Evolutionary conservation across 2,888 invertebrate genomes (phyloP).

Genomic region (Globia sparganii): DNA sequence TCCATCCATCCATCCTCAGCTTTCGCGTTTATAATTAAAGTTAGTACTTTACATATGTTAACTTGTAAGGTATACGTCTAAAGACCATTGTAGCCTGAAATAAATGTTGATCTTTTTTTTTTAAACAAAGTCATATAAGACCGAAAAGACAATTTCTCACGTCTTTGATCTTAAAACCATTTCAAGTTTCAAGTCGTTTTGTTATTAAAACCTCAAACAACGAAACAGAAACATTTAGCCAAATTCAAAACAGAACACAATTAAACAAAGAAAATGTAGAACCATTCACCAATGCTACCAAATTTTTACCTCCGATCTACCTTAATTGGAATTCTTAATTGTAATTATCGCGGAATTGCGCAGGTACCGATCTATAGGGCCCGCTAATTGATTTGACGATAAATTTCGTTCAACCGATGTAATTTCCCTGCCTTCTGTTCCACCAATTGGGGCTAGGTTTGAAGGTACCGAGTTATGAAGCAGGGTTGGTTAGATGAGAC

Average conservation of each 20-base stretch:
- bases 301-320: slow-evolving; percentile 51
- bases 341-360: slow-evolving; percentile 63
- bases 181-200: neutral
- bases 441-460: slow-evolving; percentile 13
- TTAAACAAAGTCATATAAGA: no score
- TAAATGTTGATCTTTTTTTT: no score
- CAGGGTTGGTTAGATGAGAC: neutral
- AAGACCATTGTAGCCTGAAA: no score
- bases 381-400: slow-evolving; percentile 69
- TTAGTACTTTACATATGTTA: no score
- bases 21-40: no score
- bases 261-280: slow-evolving; percentile 22
- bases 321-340: slow-evolving; percentile 66
- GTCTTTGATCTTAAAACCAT: neutral
- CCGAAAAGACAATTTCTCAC: no score
- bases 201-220: slow-evolving; percentile 21
- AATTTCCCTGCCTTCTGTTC: slow-evolving; percentile 39
- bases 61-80: no score
- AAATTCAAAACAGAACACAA: slow-evolving; percentile 10
- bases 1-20: no score
- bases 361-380: slow-evolving; percentile 49
- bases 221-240: slow-evolving; percentile 7
- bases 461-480: neutral
- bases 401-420: slow-evolving; percentile 62
- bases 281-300: slow-evolving; percentile 19